Percentiles rank a stretch among this genome's conserved stretches.
Evolutionary conservation across 2,113 vertebrate genomes (phyloP).

Genomic region (Aptenodytes patagonicus): DNA sequence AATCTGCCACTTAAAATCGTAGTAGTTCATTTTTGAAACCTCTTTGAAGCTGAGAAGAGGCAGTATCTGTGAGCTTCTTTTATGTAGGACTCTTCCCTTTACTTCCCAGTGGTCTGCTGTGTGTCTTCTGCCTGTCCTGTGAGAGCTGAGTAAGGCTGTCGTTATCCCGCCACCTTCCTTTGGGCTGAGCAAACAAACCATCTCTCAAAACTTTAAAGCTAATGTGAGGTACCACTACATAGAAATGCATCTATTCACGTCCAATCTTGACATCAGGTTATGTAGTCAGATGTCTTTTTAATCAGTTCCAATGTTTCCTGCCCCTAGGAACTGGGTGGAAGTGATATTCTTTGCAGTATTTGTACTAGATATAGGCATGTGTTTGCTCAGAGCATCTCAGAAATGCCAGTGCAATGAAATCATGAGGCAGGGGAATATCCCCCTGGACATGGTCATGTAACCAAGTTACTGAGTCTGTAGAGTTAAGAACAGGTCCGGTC

Average conservation of each 20-base stretch:
- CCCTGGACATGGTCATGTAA: background rate
- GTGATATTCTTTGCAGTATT: background rate
- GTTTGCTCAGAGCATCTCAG: slow-evolving; percentile 16
- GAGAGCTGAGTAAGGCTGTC: slow-evolving; percentile 6
- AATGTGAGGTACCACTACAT: background rate
- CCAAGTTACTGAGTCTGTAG: background rate
- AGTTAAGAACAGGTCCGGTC: background rate
- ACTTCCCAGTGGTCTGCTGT: background rate
- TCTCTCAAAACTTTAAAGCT: slow-evolving; percentile 16
- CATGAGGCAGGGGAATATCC: background rate
- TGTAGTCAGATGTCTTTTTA: background rate
- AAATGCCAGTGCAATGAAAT: slow-evolving; percentile 1
- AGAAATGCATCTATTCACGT: background rate
- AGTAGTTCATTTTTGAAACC: slow-evolving; percentile 9
- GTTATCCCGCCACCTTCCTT: background rate
- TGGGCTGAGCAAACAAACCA: background rate
- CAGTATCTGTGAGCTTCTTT: background rate
- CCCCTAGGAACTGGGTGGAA: slow-evolving; percentile 5
- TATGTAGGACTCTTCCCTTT: background rate
- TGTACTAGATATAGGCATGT: background rate
- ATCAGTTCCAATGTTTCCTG: background rate
- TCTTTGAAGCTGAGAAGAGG: background rate
- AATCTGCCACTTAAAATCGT: background rate
- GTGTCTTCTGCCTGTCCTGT: background rate
- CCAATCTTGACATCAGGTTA: background rate